Base-by-base conservation (phyloP, 2,888 invertebrate genomes). In the Rhimphoctona megacephalus region DNA sequence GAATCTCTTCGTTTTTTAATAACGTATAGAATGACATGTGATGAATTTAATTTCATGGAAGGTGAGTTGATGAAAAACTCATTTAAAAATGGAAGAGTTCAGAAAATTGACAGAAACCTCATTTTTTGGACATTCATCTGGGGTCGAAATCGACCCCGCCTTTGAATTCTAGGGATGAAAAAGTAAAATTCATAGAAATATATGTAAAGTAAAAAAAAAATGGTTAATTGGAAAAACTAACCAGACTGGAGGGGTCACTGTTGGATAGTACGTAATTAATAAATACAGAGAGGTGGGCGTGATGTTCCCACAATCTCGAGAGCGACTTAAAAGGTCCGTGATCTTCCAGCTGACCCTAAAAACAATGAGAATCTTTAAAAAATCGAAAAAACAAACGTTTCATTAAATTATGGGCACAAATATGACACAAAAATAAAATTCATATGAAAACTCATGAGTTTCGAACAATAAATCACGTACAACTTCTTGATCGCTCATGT, bases 241-340 rank as follows among this genome's bases (percentile, higher is more conserved):
- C 97, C 95, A 96, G 94, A 92, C 96, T 96, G 90, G 97, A 96
- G 64, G 97, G 98, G 95, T 98, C 98, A 90, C 97, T 97, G 94
- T 98, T 98, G 57, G 97, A 97, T 90, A 98, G 95, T 88, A 98
- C 96, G 94, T 97, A 98, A 95, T 99, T 99, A 92, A 99, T 97
- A 94, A 99, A 97, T 81, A 99, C 98, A 83, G 99, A 98, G 91
- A 99, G 96, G 94, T 99, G 98, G 85, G 98, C 98, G 89, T 98
- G 97, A 86, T 97, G 97, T 92, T 97, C 97, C 95, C 97, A 96
- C 79, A 99, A 95, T 90, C 97, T 97, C 25, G 97, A 96, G 82
- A 99, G 96, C 89, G 97, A 97, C 92, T 97, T 97, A 94, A 99
- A 99, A 85, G 99, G 97, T 0, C 98, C 98, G 88, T 98, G 97